Evolutionary conservation across 2,888 invertebrate genomes (phyloP), one percentile per base, ranked within the genome.

Genomic region (Tolmerus cingulatus): DNA sequence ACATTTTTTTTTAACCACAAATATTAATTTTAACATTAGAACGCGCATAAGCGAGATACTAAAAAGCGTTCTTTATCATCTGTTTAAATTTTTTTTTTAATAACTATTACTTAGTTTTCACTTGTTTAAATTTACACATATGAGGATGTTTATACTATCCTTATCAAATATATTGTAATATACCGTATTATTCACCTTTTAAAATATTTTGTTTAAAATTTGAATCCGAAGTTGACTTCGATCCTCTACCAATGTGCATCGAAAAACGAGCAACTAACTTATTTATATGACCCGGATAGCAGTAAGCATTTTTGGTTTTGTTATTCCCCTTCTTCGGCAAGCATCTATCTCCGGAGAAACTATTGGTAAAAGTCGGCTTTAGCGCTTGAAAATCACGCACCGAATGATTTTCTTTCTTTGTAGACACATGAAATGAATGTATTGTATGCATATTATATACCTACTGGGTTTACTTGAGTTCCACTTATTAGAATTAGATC

Each of bases 241-340:
- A 14, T 55, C 30, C 19, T 57, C 51, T n/a, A 19, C 57, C 55
- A 16, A 34, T 82, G 57, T 82, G 82, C 57, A 66, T 57, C 37
- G 55, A 37, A 82, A 30, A 27, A 82, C n/a, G 4, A 34, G 66
- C 37, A 66, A 57, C 57, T 77, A 77, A 23, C 55, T 55, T 86
- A 86, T 86, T 86, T 86, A 86, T 86, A 86, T 77, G 46, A 77
- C 86, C 86, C n/a, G 76, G 12, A 76, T 86, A 86, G 55, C 86
- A 55, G 86, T 86, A 55, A 76, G 76, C 37, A 51, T 77, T 30
- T 86, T 55, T 82, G 51, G 14, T 55, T 55, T 55, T 81, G 37
- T 82, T 23, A 37, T 30, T 66, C 23, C 57, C 37, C 27, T 57
- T 55, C 19, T 82, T n/a, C 82, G 5, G 19, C 37, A 57, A n/a